These are phyloP conservation scores for Physocephala rufipes DNA, from an alignment of 2,888 invertebrate genomes.

Conservation along the genomic window DNA sequence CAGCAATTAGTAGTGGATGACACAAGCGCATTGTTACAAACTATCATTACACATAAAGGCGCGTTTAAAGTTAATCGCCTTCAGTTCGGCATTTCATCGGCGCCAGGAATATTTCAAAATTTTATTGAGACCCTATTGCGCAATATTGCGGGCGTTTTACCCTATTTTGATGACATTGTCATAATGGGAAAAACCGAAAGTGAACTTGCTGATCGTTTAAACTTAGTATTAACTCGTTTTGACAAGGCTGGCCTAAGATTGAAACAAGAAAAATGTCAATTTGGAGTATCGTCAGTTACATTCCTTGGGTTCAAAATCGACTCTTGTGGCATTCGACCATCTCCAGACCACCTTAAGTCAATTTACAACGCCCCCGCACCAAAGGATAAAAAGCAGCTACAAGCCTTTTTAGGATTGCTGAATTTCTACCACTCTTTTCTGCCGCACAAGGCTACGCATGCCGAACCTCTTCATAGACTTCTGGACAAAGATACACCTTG, in stretches of 20 bases:
- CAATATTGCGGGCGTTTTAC: slow-evolving; percentile 17
- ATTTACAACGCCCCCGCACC: slow-evolving; percentile 41
- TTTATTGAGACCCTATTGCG: neutral
- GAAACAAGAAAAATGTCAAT: slow-evolving; percentile 37
- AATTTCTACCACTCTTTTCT: slow-evolving; percentile 29
- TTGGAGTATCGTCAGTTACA: slow-evolving; percentile 36
- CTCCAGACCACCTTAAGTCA: slow-evolving; percentile 38
- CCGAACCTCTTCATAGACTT: slow-evolving; percentile 40
- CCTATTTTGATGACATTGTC: slow-evolving; percentile 32
- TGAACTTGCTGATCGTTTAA: slow-evolving; percentile 32
- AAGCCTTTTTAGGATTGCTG: slow-evolving; percentile 38
- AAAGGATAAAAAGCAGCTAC: slow-evolving; percentile 42
- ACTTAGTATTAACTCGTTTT: slow-evolving; percentile 33
- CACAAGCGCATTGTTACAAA: slow-evolving; percentile 52
- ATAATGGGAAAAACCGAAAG: slow-evolving; percentile 37
- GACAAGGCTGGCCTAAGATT: slow-evolving; percentile 33
- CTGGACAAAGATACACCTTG: slow-evolving; percentile 42
- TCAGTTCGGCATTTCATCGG: slow-evolving; percentile 48
- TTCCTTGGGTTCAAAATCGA: slow-evolving; percentile 44
- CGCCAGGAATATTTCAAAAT: neutral
- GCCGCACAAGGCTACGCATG: slow-evolving; percentile 40
- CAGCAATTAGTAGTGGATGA: slow-evolving; percentile 56
- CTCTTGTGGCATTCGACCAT: slow-evolving; percentile 38
- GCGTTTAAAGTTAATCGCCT: slow-evolving; percentile 50
- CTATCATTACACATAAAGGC: slow-evolving; percentile 56